Percentiles rank a stretch among this genome's conserved stretches.
These are phyloP conservation scores for Naso thynnoides DNA, from an alignment of 2,797 vertebrate species.

Conservation along the genomic window DNA sequence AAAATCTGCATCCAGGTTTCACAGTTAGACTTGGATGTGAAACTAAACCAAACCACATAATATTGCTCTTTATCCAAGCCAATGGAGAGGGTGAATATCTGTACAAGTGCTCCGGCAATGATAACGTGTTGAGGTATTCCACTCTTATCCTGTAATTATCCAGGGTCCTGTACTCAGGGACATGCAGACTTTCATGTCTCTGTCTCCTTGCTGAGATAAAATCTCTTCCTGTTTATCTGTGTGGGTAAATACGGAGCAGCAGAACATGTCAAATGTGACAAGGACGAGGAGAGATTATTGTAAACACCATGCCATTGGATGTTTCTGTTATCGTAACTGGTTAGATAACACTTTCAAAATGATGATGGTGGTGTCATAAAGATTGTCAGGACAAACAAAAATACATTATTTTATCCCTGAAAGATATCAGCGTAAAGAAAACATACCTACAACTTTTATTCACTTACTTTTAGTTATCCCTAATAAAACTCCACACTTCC, in stretches of 20 bases:
- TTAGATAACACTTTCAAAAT: slow-evolving; percentile 24
- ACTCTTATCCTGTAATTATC: slow-evolving; percentile 71
- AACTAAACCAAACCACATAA: not conserved
- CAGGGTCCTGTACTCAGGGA: slow-evolving; percentile 43
- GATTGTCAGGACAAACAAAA: slow-evolving; percentile 10
- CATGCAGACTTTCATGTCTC: slow-evolving; percentile 66
- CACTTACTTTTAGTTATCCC: not conserved
- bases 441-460: too few relatives aligned
- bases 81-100: slow-evolving; percentile 17
- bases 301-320: not conserved
- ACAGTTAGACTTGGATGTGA: not conserved
- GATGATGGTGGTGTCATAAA: slow-evolving; percentile 12
- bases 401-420: slow-evolving; percentile 1
- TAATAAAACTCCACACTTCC: not conserved
- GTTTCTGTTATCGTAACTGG: slow-evolving; percentile 27
- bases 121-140: slow-evolving; percentile 61
- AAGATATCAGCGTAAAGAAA: not conserved
- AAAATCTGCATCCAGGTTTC: not conserved
- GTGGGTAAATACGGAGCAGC: slow-evolving; percentile 51
- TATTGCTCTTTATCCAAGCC: not conserved
- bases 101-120: slow-evolving; percentile 5
- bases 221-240: slow-evolving; percentile 79
- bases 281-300: slow-evolving; percentile 29
- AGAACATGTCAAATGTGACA: slow-evolving; percentile 47
- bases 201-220: slow-evolving; percentile 66